Evolutionary conservation across 2,888 invertebrate genomes (phyloP).

Genomic region (Apotomis capreana): DNA sequence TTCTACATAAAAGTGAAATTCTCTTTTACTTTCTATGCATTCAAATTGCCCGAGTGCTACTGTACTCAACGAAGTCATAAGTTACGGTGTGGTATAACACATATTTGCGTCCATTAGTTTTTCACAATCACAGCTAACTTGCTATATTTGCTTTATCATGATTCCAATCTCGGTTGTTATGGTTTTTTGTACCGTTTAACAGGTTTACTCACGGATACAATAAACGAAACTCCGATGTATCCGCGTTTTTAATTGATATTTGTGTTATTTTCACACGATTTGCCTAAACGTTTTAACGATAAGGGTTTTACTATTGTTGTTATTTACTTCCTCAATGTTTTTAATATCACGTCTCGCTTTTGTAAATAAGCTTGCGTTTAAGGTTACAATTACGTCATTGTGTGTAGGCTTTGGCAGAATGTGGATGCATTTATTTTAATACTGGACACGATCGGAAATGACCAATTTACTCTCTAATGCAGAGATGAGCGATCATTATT

Average conservation of each 20-base stretch:
- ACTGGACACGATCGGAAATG: constrained; percentile 53
- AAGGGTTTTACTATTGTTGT: constrained; percentile 30
- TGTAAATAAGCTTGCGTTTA: constrained; percentile 11
- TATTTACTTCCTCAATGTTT: constrained; percentile 35
- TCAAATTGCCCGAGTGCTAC: constrained; percentile 28
- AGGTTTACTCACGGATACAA: constrained; percentile 53
- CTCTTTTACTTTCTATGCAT: constrained; percentile 42
- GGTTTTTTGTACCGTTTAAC: constrained; percentile 49
- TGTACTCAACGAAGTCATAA: constrained; percentile 10
- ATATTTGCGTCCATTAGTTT: constrained; percentile 27
- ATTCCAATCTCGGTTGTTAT: constrained; percentile 42
- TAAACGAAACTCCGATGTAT: constrained; percentile 47
- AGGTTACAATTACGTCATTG: constrained; percentile 41
- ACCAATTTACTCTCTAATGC: constrained; percentile 49
- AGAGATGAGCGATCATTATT: constrained; percentile 39
- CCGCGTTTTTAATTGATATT: constrained; percentile 58
- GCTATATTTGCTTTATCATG: constrained; percentile 28
- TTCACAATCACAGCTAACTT: constrained; percentile 18
- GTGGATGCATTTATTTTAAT: constrained; percentile 49
- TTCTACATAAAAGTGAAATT: constrained; percentile 38
- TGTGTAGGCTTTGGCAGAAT: constrained; percentile 45
- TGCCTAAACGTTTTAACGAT: constrained; percentile 43
- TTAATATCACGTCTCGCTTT: constrained; percentile 17
- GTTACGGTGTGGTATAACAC: constrained; percentile 19
- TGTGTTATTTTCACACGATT: constrained; percentile 54